A percentile compares a stretch with the other conserved stretches of the same genome.
phyloP scores from a whole-genome alignment of 1,140 invertebrate species.

The Rhizoglyphus robini region DNA sequence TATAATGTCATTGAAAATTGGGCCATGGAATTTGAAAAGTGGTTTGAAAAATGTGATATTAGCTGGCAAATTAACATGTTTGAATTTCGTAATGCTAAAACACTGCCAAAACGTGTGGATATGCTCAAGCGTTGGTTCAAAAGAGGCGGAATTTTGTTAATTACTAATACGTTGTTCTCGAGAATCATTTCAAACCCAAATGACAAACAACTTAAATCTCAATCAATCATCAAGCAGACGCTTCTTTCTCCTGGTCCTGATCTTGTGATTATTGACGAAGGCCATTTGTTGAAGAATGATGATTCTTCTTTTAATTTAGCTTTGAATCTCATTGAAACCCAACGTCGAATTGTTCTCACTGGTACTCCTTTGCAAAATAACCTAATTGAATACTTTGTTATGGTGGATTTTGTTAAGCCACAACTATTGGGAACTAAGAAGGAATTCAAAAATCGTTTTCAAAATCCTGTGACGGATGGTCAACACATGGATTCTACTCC shows the following conservation, averaged over 20 bases:
- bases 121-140: conserved; percentile 62
- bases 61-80: neutral
- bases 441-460: conserved; percentile 82
- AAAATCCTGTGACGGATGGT: conserved; percentile 23
- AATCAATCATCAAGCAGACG: conserved; percentile 30
- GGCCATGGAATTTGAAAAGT: conserved; percentile 81
- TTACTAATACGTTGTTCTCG: conserved; percentile 94
- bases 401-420: conserved; percentile 77
- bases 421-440: conserved; percentile 76
- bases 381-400: conserved; percentile 84
- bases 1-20: conserved; percentile 91
- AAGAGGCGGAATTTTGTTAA: conserved; percentile 74
- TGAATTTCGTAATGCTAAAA: neutral
- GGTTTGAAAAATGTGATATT: conserved; percentile 48
- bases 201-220: conserved; percentile 39
- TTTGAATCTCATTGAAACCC: conserved; percentile 72
- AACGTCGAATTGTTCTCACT: conserved; percentile 69
- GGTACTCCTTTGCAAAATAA: conserved; percentile 94
- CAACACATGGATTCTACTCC: conserved; percentile 46
- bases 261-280: conserved; percentile 77
- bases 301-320: conserved; percentile 70
- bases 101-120: conserved; percentile 38
- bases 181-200: conserved; percentile 48
- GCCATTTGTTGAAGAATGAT: conserved; percentile 84
- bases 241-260: conserved; percentile 55